A percentile compares a stretch with the other conserved stretches of the same genome.
Evolutionary conservation across 2,113 vertebrate genomes (phyloP).

Genomic region (Chloropsis hardwickii): DNA sequence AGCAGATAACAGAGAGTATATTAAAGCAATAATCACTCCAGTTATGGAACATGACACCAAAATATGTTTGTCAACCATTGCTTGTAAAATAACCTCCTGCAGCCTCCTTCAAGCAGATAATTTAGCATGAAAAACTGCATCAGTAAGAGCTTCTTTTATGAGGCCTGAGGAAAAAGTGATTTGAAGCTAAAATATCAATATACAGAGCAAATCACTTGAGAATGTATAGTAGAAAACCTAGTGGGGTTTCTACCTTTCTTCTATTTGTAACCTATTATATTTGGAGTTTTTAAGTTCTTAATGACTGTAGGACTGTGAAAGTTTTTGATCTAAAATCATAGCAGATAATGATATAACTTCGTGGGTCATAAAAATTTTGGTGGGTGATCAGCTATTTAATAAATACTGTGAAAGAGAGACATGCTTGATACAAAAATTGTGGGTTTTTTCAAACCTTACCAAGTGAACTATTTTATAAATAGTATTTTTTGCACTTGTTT

Average conservation of each 20-base stretch:
- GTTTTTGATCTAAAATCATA: background rate
- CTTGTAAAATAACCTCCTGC: background rate
- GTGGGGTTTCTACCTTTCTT: background rate
- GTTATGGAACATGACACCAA: background rate
- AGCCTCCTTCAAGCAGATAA: background rate
- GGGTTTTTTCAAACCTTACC: background rate
- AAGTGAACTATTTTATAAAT: background rate
- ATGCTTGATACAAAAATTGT: background rate
- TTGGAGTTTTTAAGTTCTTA: background rate
- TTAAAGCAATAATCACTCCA: background rate
- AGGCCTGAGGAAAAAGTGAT: background rate
- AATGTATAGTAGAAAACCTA: background rate
- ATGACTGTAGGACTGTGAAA: background rate
- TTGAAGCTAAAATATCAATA: background rate
- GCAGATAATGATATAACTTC: background rate
- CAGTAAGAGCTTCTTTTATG: background rate
- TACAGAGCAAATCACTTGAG: background rate
- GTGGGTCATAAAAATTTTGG: background rate
- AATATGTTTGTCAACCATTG: background rate
- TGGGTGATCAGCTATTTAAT: background rate
- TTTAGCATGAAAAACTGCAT: background rate
- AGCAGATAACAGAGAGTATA: background rate
- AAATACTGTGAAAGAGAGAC: background rate
- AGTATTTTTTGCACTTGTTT: background rate
- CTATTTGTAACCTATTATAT: background rate